phyloP scores from a whole-genome alignment of 2,113 vertebrate species.

The Galeopterus variegatus region DNA sequence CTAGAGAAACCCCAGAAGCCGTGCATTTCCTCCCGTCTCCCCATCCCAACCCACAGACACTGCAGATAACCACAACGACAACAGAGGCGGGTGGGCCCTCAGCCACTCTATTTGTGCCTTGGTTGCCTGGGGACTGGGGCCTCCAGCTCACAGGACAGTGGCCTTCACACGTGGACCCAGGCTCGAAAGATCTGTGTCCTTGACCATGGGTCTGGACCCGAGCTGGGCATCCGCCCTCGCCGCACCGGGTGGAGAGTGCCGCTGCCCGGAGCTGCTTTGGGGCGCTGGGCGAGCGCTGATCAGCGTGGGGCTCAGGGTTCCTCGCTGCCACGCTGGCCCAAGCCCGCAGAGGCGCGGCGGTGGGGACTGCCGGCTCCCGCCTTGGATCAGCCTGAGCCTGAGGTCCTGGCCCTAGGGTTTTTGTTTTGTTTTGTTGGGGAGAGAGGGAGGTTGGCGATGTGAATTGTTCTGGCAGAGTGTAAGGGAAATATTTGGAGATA shows the following conservation, averaged over 20 bases:
- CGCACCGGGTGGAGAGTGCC: fast-evolving
- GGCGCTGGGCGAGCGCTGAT: fast-evolving
- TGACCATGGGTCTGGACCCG: neutral
- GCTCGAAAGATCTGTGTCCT: fast-evolving
- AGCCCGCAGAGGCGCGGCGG: neutral
- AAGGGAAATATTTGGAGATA: neutral
- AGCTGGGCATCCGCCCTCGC: neutral
- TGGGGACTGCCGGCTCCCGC: neutral
- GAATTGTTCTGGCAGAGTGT: fast-evolving
- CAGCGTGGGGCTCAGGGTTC: fast-evolving
- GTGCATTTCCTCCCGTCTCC: neutral
- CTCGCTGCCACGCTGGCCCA: fast-evolving
- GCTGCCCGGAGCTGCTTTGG: neutral
- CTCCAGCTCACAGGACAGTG: fast-evolving
- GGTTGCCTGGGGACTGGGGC: too few species aligned
- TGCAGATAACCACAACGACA: fast-evolving
- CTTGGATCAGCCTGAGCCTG: neutral
- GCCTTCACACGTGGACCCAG: fast-evolving
- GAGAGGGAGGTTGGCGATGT: neutral
- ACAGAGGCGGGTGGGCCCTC: neutral
- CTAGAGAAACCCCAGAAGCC: neutral
- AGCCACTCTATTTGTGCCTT: neutral
- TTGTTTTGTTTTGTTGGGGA: neutral
- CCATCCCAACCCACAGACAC: neutral
- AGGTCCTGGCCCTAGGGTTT: neutral